phyloP scores from a whole-genome alignment of 1,140 invertebrate genomes.

The Batillaria attramentaria region DNA sequence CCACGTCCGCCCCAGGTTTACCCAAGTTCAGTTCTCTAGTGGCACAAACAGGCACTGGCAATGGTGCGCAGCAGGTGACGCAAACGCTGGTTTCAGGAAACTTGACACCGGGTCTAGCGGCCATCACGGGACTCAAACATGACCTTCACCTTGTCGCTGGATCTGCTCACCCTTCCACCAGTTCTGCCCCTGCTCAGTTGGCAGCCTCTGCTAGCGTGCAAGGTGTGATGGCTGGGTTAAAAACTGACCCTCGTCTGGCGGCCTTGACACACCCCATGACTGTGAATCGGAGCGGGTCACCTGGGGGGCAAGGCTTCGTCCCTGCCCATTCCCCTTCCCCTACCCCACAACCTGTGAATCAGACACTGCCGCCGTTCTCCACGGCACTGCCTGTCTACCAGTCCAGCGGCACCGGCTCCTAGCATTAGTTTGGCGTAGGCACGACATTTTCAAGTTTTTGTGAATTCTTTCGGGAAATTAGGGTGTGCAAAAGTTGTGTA shows the following conservation, averaged over 20 bases:
- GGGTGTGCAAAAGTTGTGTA: neutral
- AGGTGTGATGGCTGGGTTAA: neutral
- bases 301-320: slow-evolving; percentile 25
- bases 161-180: neutral
- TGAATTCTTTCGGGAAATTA: neutral
- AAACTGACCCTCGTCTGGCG: slow-evolving; percentile 10
- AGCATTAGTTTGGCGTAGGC: slow-evolving; percentile 10
- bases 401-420: slow-evolving; percentile 5
- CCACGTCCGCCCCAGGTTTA: neutral
- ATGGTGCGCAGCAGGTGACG: neutral
- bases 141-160: neutral
- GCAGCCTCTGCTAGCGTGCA: neutral
- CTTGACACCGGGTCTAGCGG: neutral
- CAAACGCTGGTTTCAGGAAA: too few species aligned
- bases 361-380: slow-evolving; percentile 5
- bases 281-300: neutral
- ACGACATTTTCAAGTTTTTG: neutral
- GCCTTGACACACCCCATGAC: slow-evolving; percentile 11
- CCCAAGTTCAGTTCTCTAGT: slow-evolving; percentile 18
- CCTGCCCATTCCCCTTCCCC: slow-evolving; percentile 32
- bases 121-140: neutral
- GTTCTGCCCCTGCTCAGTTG: neutral
- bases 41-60: neutral
- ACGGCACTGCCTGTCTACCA: slow-evolving; percentile 15
- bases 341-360: slow-evolving; percentile 20